A percentile compares a stretch with the other conserved stretches of the same genome.
These are phyloP conservation scores for Lapara coniferarum DNA, from an alignment of 2,888 invertebrate genomes.

Conservation along the genomic window DNA sequence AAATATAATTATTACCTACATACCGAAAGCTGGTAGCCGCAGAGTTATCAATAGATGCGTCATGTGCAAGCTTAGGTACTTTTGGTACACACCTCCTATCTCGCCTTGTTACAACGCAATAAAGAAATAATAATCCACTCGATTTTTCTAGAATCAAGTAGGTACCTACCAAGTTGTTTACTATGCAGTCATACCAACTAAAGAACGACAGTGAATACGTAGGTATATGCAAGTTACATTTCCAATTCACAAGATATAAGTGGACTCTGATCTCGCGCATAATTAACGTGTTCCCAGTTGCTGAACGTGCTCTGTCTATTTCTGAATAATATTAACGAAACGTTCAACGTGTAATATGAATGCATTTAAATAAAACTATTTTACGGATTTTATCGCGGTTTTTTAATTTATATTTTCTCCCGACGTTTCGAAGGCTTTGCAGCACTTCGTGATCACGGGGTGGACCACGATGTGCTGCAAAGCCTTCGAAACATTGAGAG, in stretches of 20 bases:
- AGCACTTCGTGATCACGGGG: no score
- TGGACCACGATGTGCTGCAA: no score
- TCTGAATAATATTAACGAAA: constrained; percentile 7
- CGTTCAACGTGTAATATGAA: no score
- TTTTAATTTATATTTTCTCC: no score
- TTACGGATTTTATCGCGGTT: no score
- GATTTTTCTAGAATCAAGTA: constrained; percentile 5
- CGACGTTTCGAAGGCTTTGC: no score
- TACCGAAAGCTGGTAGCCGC: background rate
- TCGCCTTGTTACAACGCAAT: background rate
- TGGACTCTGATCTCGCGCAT: constrained; percentile 6
- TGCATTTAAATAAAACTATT: no score
- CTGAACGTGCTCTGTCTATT: background rate
- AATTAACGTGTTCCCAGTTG: constrained; percentile 8
- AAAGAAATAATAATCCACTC: background rate
- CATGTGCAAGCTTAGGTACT: background rate
- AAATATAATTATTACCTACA: constrained; percentile 18
- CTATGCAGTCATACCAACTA: background rate
- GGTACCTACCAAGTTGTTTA: background rate
- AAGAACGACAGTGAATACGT: background rate
- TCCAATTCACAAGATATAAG: background rate
- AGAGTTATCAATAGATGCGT: constrained; percentile 14
- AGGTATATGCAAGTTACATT: background rate
- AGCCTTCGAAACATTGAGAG: no score
- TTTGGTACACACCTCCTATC: constrained; percentile 16